Evolutionary conservation across 64 coral and sea anemone genomes (phyloP), one percentile per base, ranked within the genome.

Genomic region (Pocillopora verrucosa): DNA sequence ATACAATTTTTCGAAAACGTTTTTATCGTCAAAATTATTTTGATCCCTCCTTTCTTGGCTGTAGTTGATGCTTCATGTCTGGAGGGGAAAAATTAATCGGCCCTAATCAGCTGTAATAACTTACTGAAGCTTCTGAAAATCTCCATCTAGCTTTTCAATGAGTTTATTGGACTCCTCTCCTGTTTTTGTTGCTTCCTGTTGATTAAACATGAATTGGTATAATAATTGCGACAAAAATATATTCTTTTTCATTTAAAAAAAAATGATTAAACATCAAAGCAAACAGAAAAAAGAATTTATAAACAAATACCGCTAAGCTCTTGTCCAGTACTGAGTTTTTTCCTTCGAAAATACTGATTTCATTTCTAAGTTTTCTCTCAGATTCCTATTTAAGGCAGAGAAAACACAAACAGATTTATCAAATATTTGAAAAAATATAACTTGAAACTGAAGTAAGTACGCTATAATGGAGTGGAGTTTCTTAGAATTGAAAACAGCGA

Each of bases 351-450:
- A 15, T 16, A 58, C 14, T 61, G 74, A 76, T 91, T 76, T 91
- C 65, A 75, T 77, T 58, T n/a, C 62, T 83, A 14, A 85, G 72
- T 76, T 36, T 88, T 88, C 22, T 77, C 76, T 88, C 72, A 16
- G 74, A 76, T 9, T 24, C 72, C 86, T 88, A 37, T 9, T 51
- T 51, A 51, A 51, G 20, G 14, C 22, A 56, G 10, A 26, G 19
- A 12, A 16, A 59, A 58, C 26, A 17, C 6, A 88, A 60, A 36
- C 24, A 35, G 12, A 73, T 22, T 75, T 65, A 15, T 38, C 3
- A 16, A 35, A 26, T 24, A 77, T 61, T 56, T 25, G 12, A 25
- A 70, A 24, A 70, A 70, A 7, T 10, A 11, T 1, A 0, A 70
- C 24, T 22, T 1, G 65, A 68, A 68, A 17, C 3, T 17, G 24